Percentiles rank a stretch among this genome's conserved stretches.
Evolutionary conservation across 2,888 invertebrate species (phyloP).

Genomic region (Hecatera dysodea): DNA sequence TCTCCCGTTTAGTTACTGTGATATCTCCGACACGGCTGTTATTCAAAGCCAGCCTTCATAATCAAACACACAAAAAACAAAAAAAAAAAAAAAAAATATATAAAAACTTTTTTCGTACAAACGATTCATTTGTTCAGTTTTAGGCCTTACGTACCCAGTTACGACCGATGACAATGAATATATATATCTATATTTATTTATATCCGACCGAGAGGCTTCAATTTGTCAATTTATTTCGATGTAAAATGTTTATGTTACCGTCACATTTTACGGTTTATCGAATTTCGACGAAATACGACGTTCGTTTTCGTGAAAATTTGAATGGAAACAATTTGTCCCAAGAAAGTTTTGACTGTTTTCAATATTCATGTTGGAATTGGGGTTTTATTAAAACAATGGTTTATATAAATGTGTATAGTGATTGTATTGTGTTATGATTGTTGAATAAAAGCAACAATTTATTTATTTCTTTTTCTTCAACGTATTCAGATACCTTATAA

Average conservation of each 20-base stretch:
- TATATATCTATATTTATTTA: constrained; percentile 27
- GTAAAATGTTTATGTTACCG: constrained; percentile 40
- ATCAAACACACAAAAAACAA: constrained; percentile 57
- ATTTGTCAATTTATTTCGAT: constrained; percentile 52
- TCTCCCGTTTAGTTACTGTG: constrained; percentile 39
- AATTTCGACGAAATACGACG: constrained; percentile 13
- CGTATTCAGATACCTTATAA: neutral
- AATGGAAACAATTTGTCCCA: constrained; percentile 18
- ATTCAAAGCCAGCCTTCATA: constrained; percentile 46
- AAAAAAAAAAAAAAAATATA: constrained; percentile 49
- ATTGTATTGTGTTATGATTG: neutral
- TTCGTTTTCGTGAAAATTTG: constrained; percentile 11
- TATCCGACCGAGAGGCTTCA: constrained; percentile 30
- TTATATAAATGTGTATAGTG: neutral
- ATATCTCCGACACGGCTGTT: constrained; percentile 11
- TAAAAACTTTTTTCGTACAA: constrained; percentile 42
- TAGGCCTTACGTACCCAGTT: constrained; percentile 47
- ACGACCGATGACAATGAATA: constrained; percentile 38
- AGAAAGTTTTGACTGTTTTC: constrained; percentile 24
- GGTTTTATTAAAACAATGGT: constrained; percentile 1
- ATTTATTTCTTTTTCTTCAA: neutral
- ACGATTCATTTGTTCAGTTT: constrained; percentile 61
- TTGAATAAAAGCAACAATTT: neutral
- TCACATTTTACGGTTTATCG: constrained; percentile 39
- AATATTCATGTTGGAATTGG: constrained; percentile 19